These are phyloP conservation scores for Myiopsitta monachus DNA, from an alignment of 2,113 vertebrate species.

Conservation along the genomic window DNA sequence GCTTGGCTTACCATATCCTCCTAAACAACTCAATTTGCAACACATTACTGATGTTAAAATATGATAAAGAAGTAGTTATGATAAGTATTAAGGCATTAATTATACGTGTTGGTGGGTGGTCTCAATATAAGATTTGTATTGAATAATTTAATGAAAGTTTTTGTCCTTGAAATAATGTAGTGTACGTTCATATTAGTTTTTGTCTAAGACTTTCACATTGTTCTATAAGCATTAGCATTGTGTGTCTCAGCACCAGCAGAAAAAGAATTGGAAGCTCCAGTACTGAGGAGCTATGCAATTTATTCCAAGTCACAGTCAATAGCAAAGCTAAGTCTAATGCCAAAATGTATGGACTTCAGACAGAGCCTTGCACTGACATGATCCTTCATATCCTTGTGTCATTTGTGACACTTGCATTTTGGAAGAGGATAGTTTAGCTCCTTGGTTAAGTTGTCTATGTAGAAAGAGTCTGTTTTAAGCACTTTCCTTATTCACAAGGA, in stretches of 20 bases:
- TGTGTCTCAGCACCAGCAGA: background rate
- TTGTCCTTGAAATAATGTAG: constrained; percentile 23
- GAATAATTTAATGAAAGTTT: constrained; percentile 28
- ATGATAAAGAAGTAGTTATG: background rate
- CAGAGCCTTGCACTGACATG: background rate
- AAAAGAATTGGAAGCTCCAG: background rate
- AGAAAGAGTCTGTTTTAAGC: background rate
- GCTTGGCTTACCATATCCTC: background rate
- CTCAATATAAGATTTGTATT: background rate
- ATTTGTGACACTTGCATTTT: background rate
- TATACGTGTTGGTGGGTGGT: background rate
- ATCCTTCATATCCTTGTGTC: background rate
- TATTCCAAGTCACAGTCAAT: background rate
- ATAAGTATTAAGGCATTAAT: background rate
- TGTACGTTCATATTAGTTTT: background rate
- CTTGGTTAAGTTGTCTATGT: background rate
- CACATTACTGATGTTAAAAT: background rate
- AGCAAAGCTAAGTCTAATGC: background rate
- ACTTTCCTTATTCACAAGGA: background rate
- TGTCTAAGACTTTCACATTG: background rate
- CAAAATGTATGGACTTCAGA: background rate
- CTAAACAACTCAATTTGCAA: background rate
- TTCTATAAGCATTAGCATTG: background rate
- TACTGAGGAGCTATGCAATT: background rate
- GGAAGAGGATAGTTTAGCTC: background rate